Base-by-base conservation (phyloP, 2,888 invertebrate genomes). In the Eupeodes latifasciatus region DNA sequence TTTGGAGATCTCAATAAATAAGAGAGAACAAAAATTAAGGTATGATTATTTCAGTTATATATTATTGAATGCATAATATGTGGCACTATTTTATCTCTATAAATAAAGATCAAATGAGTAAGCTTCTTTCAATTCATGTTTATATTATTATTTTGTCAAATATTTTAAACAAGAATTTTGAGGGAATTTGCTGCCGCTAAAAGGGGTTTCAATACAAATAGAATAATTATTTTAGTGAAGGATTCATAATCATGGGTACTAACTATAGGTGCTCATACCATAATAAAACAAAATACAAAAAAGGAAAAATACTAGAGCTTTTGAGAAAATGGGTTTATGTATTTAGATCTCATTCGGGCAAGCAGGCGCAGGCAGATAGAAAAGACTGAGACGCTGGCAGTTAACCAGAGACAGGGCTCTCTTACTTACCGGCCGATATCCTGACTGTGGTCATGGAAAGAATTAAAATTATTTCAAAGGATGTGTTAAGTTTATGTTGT, bases 391-490 rank as follows among this genome's bases (percentile, higher is more conserved):
- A 78, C 81, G 14, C 57, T 72, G 81, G 62, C 57, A 62, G 44
- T 36, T 19, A 4, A 34, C 82, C 75, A 83, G 71, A 55, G 16
- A 19, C 11, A 27, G 55, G 40, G 19, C 64, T 69, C 75, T 76
- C 85, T 76, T 82, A 89, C 89, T 89, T 89, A 89, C 89, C 89
- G 89, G 81, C 81, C 89, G 89, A 82, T 85, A 89, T 89, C 89
- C 89, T 12, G 89, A 76, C 89, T 89, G 89, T 75, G 71, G 81
- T 78, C 81, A 81, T 81, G 77, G 76, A 83, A 74, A 85, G 79
- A 88, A 82, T 69, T 77, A 87, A 80, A 77, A 87, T 87, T 55
- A 81, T 55, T 67, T 84, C 84, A 85, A 80, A 87, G 80, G 82
- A 53, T 55, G 36, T 84, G 71, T 55, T 67, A 16, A 51, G 66